These are phyloP conservation scores for Ceratina japonica DNA, from an alignment of 1,140 invertebrate species.

Conservation along the genomic window DNA sequence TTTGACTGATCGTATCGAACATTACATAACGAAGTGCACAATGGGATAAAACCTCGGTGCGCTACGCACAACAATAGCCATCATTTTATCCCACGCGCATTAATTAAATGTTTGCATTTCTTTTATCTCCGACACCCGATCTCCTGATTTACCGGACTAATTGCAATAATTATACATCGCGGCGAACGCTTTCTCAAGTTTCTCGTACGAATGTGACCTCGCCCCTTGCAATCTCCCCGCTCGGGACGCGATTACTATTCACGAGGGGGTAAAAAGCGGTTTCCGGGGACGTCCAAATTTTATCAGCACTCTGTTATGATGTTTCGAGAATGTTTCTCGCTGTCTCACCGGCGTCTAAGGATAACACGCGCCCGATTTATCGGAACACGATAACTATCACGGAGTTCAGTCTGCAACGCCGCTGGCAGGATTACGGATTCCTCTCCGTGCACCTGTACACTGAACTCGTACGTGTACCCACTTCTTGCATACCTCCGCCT, in stretches of 20 bases:
- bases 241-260: background rate
- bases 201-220: background rate
- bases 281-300: slow-evolving; percentile 8
- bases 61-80: too few relatives aligned
- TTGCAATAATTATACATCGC: background rate
- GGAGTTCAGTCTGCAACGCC: slow-evolving; percentile 56
- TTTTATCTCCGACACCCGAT: background rate
- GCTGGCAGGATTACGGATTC: slow-evolving; percentile 56
- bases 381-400: slow-evolving; percentile 63
- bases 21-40: too few relatives aligned
- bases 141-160: background rate
- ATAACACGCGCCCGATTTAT: slow-evolving; percentile 64
- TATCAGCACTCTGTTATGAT: slow-evolving; percentile 34
- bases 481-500: slow-evolving; percentile 11
- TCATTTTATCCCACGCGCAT: background rate
- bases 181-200: background rate
- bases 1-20: too few relatives aligned
- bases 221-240: background rate
- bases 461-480: slow-evolving; percentile 22
- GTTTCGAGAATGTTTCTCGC: slow-evolving; percentile 48
- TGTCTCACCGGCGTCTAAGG: slow-evolving; percentile 57
- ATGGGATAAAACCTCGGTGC: too few relatives aligned
- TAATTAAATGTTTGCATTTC: background rate
- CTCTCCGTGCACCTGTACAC: slow-evolving; percentile 46
- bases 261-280: background rate